Evolutionary conservation across 2,888 invertebrate genomes (phyloP), one percentile per base, ranked within the genome.

Genomic region (Lithophane semibrunnea): DNA sequence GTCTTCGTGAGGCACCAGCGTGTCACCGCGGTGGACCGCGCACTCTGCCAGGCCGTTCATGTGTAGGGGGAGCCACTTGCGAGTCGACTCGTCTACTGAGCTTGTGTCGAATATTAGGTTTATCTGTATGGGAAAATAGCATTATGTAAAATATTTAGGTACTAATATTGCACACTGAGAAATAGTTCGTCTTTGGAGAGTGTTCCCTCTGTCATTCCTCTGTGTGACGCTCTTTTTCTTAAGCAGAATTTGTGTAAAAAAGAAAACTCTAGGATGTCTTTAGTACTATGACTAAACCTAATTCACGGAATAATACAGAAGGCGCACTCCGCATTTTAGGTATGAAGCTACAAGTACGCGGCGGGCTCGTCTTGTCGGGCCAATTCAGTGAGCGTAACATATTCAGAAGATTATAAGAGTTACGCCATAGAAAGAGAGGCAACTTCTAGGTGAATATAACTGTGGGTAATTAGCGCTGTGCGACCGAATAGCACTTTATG

Each of bases 21-120:
- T 86, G 13, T 94, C 97, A 9, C 97, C 97, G 82, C 97, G 97
- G 61, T 97, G 92, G 16, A 99, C 97, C 0, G 98, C 98, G 75
- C 98, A 98, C 93, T 99, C 98, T 37, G 98, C 97, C 49, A 99
- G 92, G 0, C 98, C 97, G 93, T 98, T 98, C 75, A 98, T 94
- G 82, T 98, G 97, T 3, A 99, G 95, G 0, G 98, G 98, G 60
- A 99, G 95, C 95, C 98, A 99, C 72, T 97, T 97, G 82, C 98
- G 97, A 2, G 97, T 95, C 18, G 97, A 95, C 75, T 95, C 92
- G 3, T 97, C 96, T 49, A 98, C 91, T 0, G 93, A 88, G 2
- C 97, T 97, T 3, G 98, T 98, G 93, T 99, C 98, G 93, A 98
- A 95, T 76, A 98, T 92, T 0, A 98, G 96, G 89, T 97, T 97